Evolutionary conservation across 1,140 invertebrate species (phyloP).

Genomic region (Drosophila insularis): DNA sequence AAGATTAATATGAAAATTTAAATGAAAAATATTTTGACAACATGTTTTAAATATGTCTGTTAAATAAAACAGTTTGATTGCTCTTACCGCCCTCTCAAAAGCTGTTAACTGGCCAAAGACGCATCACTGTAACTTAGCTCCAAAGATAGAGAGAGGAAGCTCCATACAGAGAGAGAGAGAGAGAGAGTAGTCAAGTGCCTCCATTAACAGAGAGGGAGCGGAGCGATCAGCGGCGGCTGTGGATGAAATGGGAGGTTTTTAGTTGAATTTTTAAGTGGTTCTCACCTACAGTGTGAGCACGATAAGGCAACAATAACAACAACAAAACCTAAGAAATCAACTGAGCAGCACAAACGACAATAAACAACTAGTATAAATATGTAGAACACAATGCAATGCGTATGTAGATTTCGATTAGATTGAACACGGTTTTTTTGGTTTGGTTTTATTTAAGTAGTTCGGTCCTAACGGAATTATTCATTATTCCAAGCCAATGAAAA

Average conservation of each 20-base stretch:
- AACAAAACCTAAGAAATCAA: slow-evolving; percentile 31
- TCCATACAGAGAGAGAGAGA: not conserved
- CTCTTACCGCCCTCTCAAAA: not conserved
- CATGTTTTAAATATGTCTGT: not conserved
- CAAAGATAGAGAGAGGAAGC: not conserved
- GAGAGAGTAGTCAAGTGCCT: not conserved
- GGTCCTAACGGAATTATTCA: not conserved
- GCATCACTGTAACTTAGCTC: not conserved
- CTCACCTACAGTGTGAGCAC: slow-evolving; percentile 7
- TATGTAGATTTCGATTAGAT: slow-evolving; percentile 44
- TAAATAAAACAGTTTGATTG: no score
- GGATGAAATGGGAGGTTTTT: not conserved
- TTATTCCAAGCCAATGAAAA: not conserved
- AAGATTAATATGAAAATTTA: not conserved
- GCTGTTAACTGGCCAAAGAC: slow-evolving; percentile 1
- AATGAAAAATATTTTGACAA: not conserved
- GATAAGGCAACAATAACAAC: slow-evolving; percentile 37
- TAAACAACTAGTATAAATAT: slow-evolving; percentile 25
- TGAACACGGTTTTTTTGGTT: slow-evolving; percentile 6
- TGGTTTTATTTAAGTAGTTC: slow-evolving; percentile 1
- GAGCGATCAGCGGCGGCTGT: slow-evolving; percentile 25
- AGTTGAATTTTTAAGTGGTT: slow-evolving; percentile 4
- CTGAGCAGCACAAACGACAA: slow-evolving; percentile 28
- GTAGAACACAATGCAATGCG: slow-evolving; percentile 19
- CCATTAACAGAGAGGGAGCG: not conserved